Evolutionary conservation across 2,888 invertebrate species (phyloP), one percentile per base, ranked within the genome.

Genomic region (Cosmia trapezina): DNA sequence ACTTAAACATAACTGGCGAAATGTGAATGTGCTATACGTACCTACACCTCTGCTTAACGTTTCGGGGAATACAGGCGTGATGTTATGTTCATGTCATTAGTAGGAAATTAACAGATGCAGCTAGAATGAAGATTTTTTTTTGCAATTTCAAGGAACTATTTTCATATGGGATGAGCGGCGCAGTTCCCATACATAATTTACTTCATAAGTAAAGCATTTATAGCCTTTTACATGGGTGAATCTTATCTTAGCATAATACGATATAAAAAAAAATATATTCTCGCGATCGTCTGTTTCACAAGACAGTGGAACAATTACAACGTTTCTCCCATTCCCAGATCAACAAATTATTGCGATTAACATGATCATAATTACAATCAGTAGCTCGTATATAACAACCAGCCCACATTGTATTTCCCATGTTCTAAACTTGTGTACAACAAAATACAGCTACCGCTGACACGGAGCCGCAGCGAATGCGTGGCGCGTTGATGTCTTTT

Each of bases 401-500:
- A 73, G 51, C 8, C 43, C 63, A 59, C 66, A 74, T 72, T 72
- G 70, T 61, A 68, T 49, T 85, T 87, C 80, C 56, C 82, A 87
- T 86, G 85, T 85, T 87, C 57, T 68, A 68, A 78, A 71, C 76
- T 81, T 81, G 84, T 77, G 76, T 82, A 87, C 86, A 86, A 87
- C 86, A 86, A 87, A 87, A 81, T 83, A 75, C 72, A 49, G 78
- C 84, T 85, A 82, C 81, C 84, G 88, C 86, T 87, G 87, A 87
- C 87, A 89, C 77, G 69, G 69, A 62, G 47, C 56, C 76, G 59
- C 43, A 75, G 85, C 80, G 86, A 79, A 78, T 88, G 87, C 87
- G 85, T 86, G 84, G 90, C 92, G 89, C 95, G 95, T 96, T 94
- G 93, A 95, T 91, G 89, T 95, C 95, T 95, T 95, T 94, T 94